Evolutionary conservation across 2,888 invertebrate genomes (phyloP).

Genomic region (Sylvicola cinctus): DNA sequence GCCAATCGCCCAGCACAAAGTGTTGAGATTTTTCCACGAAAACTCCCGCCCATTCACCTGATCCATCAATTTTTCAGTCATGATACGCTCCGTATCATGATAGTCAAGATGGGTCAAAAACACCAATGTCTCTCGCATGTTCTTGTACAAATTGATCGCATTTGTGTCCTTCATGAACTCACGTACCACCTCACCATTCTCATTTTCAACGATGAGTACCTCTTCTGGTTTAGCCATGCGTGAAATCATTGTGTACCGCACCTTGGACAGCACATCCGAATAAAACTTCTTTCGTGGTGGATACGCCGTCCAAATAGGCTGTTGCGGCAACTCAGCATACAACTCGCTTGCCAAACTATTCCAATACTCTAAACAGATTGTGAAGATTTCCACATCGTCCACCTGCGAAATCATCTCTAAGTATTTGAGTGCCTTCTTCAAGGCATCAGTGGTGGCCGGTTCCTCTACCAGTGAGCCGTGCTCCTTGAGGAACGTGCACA

Average conservation of each 20-base stretch:
- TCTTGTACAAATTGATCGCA: slow-evolving; percentile 97
- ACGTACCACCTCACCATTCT: slow-evolving; percentile 96
- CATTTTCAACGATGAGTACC: slow-evolving; percentile 97
- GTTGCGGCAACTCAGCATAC: slow-evolving; percentile 59
- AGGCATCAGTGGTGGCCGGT: slow-evolving; percentile 49
- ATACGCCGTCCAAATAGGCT: slow-evolving; percentile 1
- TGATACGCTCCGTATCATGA: slow-evolving; percentile 91
- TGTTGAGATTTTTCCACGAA: slow-evolving; percentile 99
- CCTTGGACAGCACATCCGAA: slow-evolving; percentile 61
- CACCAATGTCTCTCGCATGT: slow-evolving; percentile 94
- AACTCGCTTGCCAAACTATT: slow-evolving; percentile 80
- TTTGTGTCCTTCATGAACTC: slow-evolving; percentile 99
- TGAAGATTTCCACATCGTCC: slow-evolving; percentile 98
- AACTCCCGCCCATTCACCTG: slow-evolving; percentile 98
- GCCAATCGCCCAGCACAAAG: slow-evolving; percentile 98
- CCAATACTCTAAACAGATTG: slow-evolving; percentile 99
- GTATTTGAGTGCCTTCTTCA: slow-evolving; percentile 70
- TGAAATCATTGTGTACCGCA: slow-evolving; percentile 94
- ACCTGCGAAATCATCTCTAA: slow-evolving; percentile 89
- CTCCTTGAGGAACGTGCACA: slow-evolving; percentile 91
- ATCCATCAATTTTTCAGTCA: slow-evolving; percentile 96
- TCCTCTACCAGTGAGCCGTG: slow-evolving; percentile 80
- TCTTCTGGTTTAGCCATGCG: slow-evolving; percentile 99
- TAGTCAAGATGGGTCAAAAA: slow-evolving; percentile 98
- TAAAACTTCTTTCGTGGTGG: slow-evolving; percentile 46